Conservation (phyloP, 2,797 vertebrate genomes). For the Lepilemur ruficaudatus region DNA sequence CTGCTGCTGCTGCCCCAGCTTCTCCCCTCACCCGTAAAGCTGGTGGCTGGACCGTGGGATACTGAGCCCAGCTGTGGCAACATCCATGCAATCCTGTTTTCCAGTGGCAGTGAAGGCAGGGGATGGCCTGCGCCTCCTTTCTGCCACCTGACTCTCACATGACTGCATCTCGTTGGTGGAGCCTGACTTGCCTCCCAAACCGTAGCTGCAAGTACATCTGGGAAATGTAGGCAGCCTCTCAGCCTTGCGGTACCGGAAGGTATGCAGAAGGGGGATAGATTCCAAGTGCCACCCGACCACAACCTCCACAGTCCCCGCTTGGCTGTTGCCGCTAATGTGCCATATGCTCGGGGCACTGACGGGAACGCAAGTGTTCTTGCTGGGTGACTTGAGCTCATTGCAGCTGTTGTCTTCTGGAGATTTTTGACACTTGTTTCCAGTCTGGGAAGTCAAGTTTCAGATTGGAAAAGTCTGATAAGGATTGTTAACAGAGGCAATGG, state of each 20-base stretch:
- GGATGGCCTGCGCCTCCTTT: background rate
- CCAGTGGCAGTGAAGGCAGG: background rate
- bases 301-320: background rate
- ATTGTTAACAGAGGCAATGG: background rate
- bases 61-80: background rate
- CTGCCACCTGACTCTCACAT: background rate
- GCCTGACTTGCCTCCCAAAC: background rate
- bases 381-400: background rate
- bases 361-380: background rate
- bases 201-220: background rate
- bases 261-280: background rate
- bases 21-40: background rate
- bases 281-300: background rate
- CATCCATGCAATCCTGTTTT: background rate
- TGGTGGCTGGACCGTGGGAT: background rate
- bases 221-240: background rate
- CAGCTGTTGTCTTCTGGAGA: background rate
- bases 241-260: background rate
- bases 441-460: background rate
- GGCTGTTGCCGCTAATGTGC: background rate
- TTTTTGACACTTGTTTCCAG: background rate
- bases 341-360: fast-evolving
- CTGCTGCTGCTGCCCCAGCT: too few relatives aligned
- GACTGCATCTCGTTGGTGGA: background rate
- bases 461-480: background rate